Conservation (phyloP, 2,113 vertebrate species). For the Hippoglossus stenolepis region DNA sequence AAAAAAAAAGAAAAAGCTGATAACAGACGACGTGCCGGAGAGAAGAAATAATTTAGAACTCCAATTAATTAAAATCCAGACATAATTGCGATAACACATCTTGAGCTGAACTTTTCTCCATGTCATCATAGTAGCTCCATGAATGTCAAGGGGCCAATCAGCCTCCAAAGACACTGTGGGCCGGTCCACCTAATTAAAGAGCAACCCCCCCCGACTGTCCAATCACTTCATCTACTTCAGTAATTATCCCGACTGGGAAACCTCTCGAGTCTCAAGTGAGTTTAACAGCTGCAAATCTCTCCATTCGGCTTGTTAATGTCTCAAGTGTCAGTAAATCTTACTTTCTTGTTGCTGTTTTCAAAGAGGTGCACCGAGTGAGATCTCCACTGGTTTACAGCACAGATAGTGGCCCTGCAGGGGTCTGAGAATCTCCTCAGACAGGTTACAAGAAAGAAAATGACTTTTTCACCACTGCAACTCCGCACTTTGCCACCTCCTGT, state of each 20-base stretch:
- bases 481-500: no score
- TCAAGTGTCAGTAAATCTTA: slow-evolving; percentile 4
- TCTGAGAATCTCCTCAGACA: no score
- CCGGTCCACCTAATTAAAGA: slow-evolving; percentile 33
- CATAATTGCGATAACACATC: neutral
- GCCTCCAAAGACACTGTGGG: slow-evolving; percentile 17
- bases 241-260: slow-evolving; percentile 55
- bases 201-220: slow-evolving; percentile 13
- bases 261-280: slow-evolving; percentile 36
- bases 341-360: neutral
- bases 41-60: neutral
- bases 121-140: slow-evolving; percentile 11
- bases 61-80: slow-evolving; percentile 22
- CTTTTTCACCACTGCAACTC: no score
- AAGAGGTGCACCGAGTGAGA: no score
- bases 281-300: slow-evolving; percentile 7
- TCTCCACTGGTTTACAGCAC: no score
- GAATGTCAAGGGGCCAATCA: slow-evolving; percentile 63
- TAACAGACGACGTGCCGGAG: neutral
- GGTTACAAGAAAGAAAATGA: no score
- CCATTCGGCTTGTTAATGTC: slow-evolving; percentile 12
- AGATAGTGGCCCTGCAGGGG: no score
- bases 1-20: neutral
- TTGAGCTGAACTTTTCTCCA: slow-evolving; percentile 30
- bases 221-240: slow-evolving; percentile 23